Conservation (phyloP, 2,888 invertebrate genomes). For the Calephelis perditalis region DNA sequence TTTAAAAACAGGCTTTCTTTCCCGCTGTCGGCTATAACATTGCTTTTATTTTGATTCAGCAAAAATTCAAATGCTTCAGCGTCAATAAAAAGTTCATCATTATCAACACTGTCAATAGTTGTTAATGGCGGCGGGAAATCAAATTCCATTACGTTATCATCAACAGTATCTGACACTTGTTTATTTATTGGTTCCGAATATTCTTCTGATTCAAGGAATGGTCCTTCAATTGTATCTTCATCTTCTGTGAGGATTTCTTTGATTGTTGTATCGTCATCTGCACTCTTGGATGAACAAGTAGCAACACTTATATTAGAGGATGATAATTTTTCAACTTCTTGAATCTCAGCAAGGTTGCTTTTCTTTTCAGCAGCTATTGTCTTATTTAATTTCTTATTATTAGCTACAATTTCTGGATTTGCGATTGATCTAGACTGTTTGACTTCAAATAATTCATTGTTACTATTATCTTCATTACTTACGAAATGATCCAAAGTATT, state of each 20-base stretch:
- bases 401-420: conserved; percentile 44
- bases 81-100: conserved; percentile 64
- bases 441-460: conserved; percentile 4
- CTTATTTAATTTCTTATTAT: neutral
- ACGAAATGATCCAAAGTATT: neutral
- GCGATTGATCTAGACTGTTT: neutral
- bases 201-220: conserved; percentile 59
- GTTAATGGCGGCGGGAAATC: conserved; percentile 42
- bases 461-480: neutral
- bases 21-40: conserved; percentile 57
- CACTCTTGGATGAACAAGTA: conserved; percentile 44
- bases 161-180: conserved; percentile 37
- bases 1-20: conserved; percentile 70
- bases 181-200: conserved; percentile 39
- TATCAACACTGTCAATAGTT: conserved; percentile 45
- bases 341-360: conserved; percentile 27
- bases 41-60: conserved; percentile 59
- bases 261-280: conserved; percentile 46
- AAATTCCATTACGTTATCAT: conserved; percentile 50
- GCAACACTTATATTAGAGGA: conserved; percentile 37
- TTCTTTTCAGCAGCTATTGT: neutral
- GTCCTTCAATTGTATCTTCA: conserved; percentile 67
- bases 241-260: conserved; percentile 61
- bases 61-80: conserved; percentile 68
- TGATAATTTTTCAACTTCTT: conserved; percentile 36